Base-by-base conservation (phyloP, 2,113 vertebrate species). In the Gavialis gangeticus region DNA sequence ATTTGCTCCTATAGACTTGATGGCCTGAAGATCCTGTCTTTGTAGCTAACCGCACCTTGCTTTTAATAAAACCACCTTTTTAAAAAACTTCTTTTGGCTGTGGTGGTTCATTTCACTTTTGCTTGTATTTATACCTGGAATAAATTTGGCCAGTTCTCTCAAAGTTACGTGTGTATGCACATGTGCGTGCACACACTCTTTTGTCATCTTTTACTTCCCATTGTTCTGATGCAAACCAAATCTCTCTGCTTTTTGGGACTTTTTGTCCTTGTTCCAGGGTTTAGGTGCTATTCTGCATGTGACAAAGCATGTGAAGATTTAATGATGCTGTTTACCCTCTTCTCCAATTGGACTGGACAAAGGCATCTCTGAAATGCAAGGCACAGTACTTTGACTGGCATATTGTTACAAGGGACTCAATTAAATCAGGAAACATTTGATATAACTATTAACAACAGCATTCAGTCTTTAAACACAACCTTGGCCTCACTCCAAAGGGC, bases 371-470 rank as follows among this genome's bases (percentile, higher is more conserved):
- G 55, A 66, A 19, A 6, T 75, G 87, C 80, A 37, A 75, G 77
- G 25, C 79, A 77, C 77, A 60, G 77, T 12, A 16, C 81, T 93
- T 59, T 93, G 96, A 94, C 27, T 89, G 95, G 69, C 92, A 69
- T 90, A 90, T 95, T 96, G 93, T 93, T 91, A 76, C 69, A 87
- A 82, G 56, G 66, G 24, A 94, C 82, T 97, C 64, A 79, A 92
- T 97, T 94, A 94, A 92, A 82, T 17, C 25, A 87, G 55, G 75
- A 81, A 92, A 64, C 60, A n/a, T 56, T 64, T 84, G 15, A 80
- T 93, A 78, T 89, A 81, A 73, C 37, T 80, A 34, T 57, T 46
- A 54, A 57, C 7, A 84, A 59, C 76, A 12, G 25, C 10, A 84
- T 34, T 46, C 22, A 27, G 54, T 67, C 67, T 16, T 12, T 34